Percentiles rank a stretch among this genome's conserved stretches.
phyloP scores from a whole-genome alignment of 2,888 invertebrate genomes.

The Tachina lurida region DNA sequence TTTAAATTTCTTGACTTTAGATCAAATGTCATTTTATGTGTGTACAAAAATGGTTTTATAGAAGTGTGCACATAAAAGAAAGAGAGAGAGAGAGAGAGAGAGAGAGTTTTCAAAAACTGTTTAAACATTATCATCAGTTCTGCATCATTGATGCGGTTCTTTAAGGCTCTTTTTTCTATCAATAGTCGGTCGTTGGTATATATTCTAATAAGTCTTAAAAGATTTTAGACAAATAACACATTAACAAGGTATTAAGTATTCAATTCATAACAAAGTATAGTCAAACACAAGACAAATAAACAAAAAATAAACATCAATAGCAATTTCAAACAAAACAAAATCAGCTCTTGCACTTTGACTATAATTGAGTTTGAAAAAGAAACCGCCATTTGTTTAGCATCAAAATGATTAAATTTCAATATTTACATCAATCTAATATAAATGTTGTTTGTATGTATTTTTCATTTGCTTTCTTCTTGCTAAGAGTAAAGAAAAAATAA shows the following conservation, averaged over 20 bases:
- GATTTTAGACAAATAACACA: conserved; percentile 67
- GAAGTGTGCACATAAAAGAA: not conserved
- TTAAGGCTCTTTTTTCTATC: conserved; percentile 20
- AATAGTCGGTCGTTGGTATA: not conserved
- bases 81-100: conserved; percentile 22
- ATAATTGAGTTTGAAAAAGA: conserved; percentile 44
- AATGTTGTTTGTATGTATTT: no score
- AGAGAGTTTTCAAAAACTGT: conserved; percentile 2
- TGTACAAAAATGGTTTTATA: no score
- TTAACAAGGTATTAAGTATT: conserved; percentile 60
- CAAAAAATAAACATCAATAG: conserved; percentile 33
- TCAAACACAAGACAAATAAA: not conserved
- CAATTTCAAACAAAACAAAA: conserved; percentile 7
- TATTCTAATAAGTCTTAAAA: conserved; percentile 51
- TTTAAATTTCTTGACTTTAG: conserved; percentile 53
- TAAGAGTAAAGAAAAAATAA: not conserved
- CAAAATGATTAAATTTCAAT: not conserved
- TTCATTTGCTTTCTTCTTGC: no score
- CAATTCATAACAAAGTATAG: conserved; percentile 26
- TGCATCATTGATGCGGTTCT: conserved; percentile 64
- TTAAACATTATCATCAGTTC: conserved; percentile 65
- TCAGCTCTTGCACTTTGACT: conserved; percentile 36
- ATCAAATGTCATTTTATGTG: conserved; percentile 56
- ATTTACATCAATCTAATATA: not conserved
- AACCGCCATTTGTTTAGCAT: conserved; percentile 38